These are phyloP conservation scores for Trididemnum miniatum DNA, from an alignment of 23 tunicate species.

Conservation along the genomic window DNA sequence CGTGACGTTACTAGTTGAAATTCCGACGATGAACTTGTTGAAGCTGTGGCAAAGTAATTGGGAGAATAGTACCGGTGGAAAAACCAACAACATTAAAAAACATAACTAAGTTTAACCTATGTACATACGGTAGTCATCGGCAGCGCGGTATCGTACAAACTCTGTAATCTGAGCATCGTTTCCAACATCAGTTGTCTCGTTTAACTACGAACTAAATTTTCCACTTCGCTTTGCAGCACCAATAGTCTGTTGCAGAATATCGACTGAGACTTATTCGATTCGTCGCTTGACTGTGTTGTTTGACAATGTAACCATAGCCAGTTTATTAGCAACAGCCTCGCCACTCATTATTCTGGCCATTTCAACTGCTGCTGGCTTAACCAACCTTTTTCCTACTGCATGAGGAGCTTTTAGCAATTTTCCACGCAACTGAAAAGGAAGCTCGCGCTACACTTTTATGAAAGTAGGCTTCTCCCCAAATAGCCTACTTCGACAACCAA, in stretches of 20 bases:
- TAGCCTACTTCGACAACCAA: constrained; percentile 49
- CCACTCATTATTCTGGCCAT: constrained; percentile 39
- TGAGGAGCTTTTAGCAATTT: constrained; percentile 45
- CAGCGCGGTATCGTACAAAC: constrained; percentile 31
- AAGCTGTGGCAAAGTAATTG: no score
- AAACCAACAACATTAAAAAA: no score
- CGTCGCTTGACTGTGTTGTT: constrained; percentile 36
- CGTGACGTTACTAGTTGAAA: no score
- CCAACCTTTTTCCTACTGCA: constrained; percentile 27
- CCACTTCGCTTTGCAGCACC: constrained; percentile 29
- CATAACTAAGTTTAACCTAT: no score
- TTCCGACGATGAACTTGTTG: no score
- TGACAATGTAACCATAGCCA: constrained; percentile 40
- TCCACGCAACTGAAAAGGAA: constrained; percentile 42
- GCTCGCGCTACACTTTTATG: constrained; percentile 48
- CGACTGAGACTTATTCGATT: constrained; percentile 7
- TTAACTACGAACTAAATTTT: constrained; percentile 39
- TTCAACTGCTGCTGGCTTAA: constrained; percentile 39
- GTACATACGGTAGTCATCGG: no score
- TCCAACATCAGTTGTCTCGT: constrained; percentile 45
- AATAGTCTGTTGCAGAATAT: constrained; percentile 41
- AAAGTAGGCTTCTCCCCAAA: constrained; percentile 43
- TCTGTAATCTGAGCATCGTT: background rate
- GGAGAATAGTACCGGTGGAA: no score
- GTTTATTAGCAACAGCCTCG: constrained; percentile 32